Evolutionary conservation across 2,113 vertebrate species (phyloP), one percentile per base, ranked within the genome.

Genomic region (Trichomycterus rosablanca): DNA sequence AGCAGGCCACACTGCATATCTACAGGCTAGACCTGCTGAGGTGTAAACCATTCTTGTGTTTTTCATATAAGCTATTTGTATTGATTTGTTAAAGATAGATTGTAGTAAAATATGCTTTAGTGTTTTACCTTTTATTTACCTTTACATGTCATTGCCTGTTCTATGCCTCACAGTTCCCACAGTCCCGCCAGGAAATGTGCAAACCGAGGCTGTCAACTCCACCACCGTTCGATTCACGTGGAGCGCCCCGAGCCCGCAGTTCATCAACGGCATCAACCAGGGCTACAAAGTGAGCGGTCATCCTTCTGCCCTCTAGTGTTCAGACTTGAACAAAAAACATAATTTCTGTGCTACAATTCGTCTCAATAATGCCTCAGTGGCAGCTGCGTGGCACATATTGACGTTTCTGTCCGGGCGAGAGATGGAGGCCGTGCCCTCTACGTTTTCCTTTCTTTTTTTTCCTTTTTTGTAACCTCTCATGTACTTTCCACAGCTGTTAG

Each of bases 191-290:
- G 92, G 93, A 73, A 96, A 94, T 0, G 95, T 99, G 50, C 89
- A 93, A 18, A 79, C 83, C 0, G 93, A 97, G 68, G 89, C 94
- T 0, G 92, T 97, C 78, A 99, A 98, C 74, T 97, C 95, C 67
- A 97, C 92, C 2, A 84, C 92, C 10, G 85, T 99, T 63, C 92
- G 92, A 69, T 92, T 95, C 78, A 94, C 86, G 66, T 99, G 96
- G 96, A 93, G 84, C 32, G 93, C 96, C n/a, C 94, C 96, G 30
- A 98, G 93, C 74, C 96, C 96, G 12, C 95, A 98, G 84, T 98
- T 98, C 84, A 93, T 98, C 84, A 98, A 98, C 0, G 96, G 96
- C 64, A 97, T 99, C 86, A 99, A 98, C 84, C 94, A 98, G 75
- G 96, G 95, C 35, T 99, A 99, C 80, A 99, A 98, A 94, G 96